Base-by-base conservation (phyloP, 2,113 vertebrate species). In the Bothrops jararaca region DNA sequence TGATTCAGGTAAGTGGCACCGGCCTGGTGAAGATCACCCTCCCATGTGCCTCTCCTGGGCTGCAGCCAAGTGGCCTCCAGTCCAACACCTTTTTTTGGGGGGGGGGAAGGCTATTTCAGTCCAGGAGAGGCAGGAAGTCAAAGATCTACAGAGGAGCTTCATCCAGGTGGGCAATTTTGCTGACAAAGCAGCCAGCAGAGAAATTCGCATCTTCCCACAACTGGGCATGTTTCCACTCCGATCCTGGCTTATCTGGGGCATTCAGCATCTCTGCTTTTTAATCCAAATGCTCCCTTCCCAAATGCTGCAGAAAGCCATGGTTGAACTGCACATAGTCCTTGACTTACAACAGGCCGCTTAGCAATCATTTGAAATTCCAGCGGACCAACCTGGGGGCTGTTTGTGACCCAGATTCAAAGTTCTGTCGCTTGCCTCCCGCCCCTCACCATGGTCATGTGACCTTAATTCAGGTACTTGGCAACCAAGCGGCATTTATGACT, bases 1-100 rank as follows among this genome's bases (percentile, higher is more conserved):
- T 99, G 26, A 97, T 99, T n/a, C 97, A 97, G 97, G 98, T 98
- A 1, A 50, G 94, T 87, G 4, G 0, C 4, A 2, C 3, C 3
- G 0, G 4, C 0, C 42, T 34, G 11, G 23, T 5, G 10, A 4
- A 5, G 42, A 9, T 24, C 1, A 1, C 42, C 69, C 13, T 12
- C 34, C 90, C 15, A 24, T 58, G 5, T 12, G 6, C 29, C 20
- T 53, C 5, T 26, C 34, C 3, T 10, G 4, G 12, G 2, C 39
- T 5, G 23, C 39, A 20, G 23, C 20, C 48, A 39, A 18, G 15
- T 12, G 3, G 13, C 24, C 0, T 80, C 26, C 5, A 39, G 13
- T 13, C 5, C 1, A 53, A 2, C 2, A 12, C 48, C 1, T 50
- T 50, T 50, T 50, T 50, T 50, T 13, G 29, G 60, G 60, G 29